Evolutionary conservation across 2,888 invertebrate species (phyloP).

Genomic region (Bugulina stolonifera): DNA sequence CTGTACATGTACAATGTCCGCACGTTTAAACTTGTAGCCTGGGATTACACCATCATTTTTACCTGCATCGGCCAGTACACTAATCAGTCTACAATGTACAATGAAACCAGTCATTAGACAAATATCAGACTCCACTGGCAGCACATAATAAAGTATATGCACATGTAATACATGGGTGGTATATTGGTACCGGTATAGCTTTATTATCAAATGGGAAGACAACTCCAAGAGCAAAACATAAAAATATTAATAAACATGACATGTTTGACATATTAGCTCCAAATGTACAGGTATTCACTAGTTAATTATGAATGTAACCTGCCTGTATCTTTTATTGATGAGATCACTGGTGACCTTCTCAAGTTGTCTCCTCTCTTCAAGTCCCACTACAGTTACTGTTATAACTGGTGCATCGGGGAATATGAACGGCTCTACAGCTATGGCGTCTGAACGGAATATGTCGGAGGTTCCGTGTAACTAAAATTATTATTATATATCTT

Average conservation of each 20-base stretch:
- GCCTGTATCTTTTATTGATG: slow-evolving; percentile 51
- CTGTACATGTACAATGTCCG: slow-evolving; percentile 26
- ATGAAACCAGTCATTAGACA: too few relatives aligned
- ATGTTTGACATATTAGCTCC: too few relatives aligned
- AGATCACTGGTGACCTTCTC: slow-evolving; percentile 51
- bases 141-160: too few relatives aligned
- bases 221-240: too few relatives aligned
- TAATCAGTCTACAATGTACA: slow-evolving; percentile 12
- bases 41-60: slow-evolving; percentile 1
- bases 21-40: slow-evolving; percentile 12
- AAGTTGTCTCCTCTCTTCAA: slow-evolving; percentile 49
- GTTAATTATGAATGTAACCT: too few relatives aligned
- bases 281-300: too few relatives aligned
- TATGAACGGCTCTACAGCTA: slow-evolving; percentile 43
- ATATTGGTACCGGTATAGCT: too few relatives aligned
- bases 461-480: slow-evolving; percentile 50
- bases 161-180: too few relatives aligned
- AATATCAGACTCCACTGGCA: too few relatives aligned
- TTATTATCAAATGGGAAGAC: too few relatives aligned
- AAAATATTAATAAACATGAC: too few relatives aligned
- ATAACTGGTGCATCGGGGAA: slow-evolving; percentile 49
- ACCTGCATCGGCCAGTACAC: slow-evolving; percentile 21
- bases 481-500: too few relatives aligned
- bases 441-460: slow-evolving; percentile 44
- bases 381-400: slow-evolving; percentile 47